These are phyloP conservation scores for Spea bombifrons DNA, from an alignment of 2,113 vertebrate species.

Conservation along the genomic window DNA sequence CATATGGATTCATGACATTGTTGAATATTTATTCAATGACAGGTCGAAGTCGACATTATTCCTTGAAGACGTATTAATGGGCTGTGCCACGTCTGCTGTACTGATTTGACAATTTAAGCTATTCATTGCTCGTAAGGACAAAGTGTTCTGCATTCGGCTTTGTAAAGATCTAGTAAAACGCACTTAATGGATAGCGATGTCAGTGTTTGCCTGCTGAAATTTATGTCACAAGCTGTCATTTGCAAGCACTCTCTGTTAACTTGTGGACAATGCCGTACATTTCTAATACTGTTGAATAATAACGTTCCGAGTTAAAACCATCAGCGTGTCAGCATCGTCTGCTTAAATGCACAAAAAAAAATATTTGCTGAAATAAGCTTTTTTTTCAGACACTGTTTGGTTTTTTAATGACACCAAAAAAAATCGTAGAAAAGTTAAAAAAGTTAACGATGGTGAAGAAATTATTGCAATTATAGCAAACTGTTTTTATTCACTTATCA, in stretches of 20 bases:
- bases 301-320: background rate
- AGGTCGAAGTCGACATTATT: slow-evolving; percentile 19
- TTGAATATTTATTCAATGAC: slow-evolving; percentile 23
- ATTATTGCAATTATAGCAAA: no score
- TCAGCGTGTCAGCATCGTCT: background rate
- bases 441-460: no score
- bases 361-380: slow-evolving; percentile 26
- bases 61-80: slow-evolving; percentile 14
- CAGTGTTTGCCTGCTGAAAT: slow-evolving; percentile 29
- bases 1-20: background rate
- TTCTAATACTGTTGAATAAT: slow-evolving; percentile 26
- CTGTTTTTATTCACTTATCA: no score
- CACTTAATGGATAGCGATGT: slow-evolving; percentile 31
- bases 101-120: slow-evolving; percentile 28
- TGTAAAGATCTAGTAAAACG: slow-evolving; percentile 26
- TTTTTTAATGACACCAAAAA: no score
- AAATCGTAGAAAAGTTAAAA: no score
- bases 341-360: slow-evolving; percentile 3
- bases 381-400: background rate
- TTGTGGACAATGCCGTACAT: slow-evolving; percentile 7
- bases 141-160: slow-evolving; percentile 28
- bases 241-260: background rate
- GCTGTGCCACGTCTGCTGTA: slow-evolving; percentile 11
- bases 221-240: slow-evolving; percentile 15
- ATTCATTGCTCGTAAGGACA: slow-evolving; percentile 32